Evolutionary conservation across 2,797 vertebrate species (phyloP).

Genomic region (Calcarius lapponicus): DNA sequence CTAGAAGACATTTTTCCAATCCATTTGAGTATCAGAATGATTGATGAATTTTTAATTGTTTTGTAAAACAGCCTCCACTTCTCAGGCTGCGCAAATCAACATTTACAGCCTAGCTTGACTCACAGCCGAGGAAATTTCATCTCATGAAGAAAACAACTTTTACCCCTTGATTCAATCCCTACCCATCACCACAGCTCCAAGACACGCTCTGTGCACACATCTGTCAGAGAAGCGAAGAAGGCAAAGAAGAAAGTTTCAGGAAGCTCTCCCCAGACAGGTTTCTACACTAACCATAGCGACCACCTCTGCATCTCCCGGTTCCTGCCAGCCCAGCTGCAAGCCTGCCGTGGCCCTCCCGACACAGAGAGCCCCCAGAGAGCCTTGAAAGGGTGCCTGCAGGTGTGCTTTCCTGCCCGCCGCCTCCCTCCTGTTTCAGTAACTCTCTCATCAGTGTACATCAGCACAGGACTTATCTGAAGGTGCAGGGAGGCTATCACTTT

Average conservation of each 20-base stretch:
- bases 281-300: constrained; percentile 53
- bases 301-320: constrained; percentile 38
- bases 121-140: neutral
- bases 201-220: neutral
- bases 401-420: constrained; percentile 39
- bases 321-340: constrained; percentile 51
- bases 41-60: neutral
- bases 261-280: constrained; percentile 45
- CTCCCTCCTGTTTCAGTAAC: constrained; percentile 14
- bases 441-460: constrained; percentile 23
- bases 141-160: neutral
- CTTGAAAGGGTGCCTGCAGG: constrained; percentile 45
- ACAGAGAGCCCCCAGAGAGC: neutral
- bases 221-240: neutral
- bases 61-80: neutral
- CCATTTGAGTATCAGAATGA: neutral
- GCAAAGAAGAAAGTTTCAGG: constrained; percentile 53
- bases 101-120: neutral
- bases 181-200: neutral
- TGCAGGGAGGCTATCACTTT: neutral
- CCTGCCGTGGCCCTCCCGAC: neutral
- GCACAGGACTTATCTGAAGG: constrained; percentile 39
- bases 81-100: neutral
- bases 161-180: neutral
- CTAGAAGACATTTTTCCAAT: neutral